Evolutionary conservation across 2,888 invertebrate species (phyloP).

Genomic region (Standfussiana lucernea): DNA sequence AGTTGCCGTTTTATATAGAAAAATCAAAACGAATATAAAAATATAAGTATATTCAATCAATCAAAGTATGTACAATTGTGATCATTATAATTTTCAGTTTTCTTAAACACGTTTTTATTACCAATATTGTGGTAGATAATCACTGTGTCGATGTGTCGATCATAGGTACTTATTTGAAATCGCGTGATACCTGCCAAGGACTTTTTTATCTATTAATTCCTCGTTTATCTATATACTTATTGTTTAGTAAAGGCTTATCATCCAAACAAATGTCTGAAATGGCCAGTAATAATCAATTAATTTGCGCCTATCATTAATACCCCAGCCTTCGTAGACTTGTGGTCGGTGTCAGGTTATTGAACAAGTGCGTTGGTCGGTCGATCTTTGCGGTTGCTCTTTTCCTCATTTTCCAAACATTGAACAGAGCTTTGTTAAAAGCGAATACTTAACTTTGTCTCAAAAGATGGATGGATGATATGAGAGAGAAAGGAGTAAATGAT

Average conservation of each 20-base stretch:
- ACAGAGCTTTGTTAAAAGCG: neutral
- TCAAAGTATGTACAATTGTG: neutral
- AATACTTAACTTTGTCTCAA: neutral
- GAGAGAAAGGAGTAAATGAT: too few relatives aligned
- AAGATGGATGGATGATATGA: too few relatives aligned
- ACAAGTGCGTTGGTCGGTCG: conserved; percentile 31
- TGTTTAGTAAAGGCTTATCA: conserved; percentile 8
- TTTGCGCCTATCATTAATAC: conserved; percentile 26
- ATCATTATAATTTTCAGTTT: neutral
- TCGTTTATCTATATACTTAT: conserved; percentile 5
- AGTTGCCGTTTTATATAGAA: neutral
- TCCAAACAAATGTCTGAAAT: conserved; percentile 21
- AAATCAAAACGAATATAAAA: neutral
- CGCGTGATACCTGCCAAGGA: neutral
- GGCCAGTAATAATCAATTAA: conserved; percentile 39
- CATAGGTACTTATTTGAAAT: conserved; percentile 21
- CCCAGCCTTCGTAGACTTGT: conserved; percentile 59
- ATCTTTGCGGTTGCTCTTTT: conserved; percentile 49
- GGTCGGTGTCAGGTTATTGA: conserved; percentile 61
- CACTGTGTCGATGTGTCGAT: neutral
- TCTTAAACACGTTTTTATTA: neutral
- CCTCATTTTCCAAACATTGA: conserved; percentile 29
- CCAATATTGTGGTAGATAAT: conserved; percentile 3
- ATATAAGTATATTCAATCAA: neutral
- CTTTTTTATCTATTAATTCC: conserved; percentile 10